Conservation (phyloP, 2,797 vertebrate species). For the Streptopelia turtur region DNA sequence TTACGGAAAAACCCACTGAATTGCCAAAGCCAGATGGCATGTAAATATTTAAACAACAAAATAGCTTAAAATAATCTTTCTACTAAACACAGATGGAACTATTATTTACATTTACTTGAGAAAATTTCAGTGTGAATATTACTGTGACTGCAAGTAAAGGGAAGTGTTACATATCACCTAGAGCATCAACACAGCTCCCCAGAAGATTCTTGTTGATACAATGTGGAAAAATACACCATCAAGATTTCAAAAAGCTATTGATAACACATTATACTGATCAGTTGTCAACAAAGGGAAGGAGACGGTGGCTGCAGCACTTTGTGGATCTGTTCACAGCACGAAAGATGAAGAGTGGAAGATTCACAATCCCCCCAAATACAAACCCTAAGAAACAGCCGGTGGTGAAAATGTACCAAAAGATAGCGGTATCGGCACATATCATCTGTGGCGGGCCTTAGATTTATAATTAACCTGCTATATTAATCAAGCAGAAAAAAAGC, state of each 20-base stretch:
- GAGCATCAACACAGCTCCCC: neutral
- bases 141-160: neutral
- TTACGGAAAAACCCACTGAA: neutral
- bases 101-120: slow-evolving; percentile 41
- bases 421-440: neutral
- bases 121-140: neutral
- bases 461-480: slow-evolving; percentile 39
- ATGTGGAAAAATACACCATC: neutral
- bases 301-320: neutral
- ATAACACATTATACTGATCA: rapidly evolving
- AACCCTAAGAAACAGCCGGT: neutral
- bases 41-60: slow-evolving; percentile 66
- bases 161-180: neutral
- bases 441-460: neutral
- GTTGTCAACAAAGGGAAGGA: neutral
- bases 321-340: rapidly evolving
- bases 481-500: slow-evolving; percentile 48
- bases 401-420: neutral
- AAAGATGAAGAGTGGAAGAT: neutral
- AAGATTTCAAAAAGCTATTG: neutral
- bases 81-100: slow-evolving; percentile 53
- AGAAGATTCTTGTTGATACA: neutral
- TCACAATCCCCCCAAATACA: neutral
- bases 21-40: slow-evolving; percentile 59
- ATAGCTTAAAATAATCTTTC: slow-evolving; percentile 24